Conservation (phyloP, 2,797 vertebrate genomes). For the Lacerta bilineata region DNA sequence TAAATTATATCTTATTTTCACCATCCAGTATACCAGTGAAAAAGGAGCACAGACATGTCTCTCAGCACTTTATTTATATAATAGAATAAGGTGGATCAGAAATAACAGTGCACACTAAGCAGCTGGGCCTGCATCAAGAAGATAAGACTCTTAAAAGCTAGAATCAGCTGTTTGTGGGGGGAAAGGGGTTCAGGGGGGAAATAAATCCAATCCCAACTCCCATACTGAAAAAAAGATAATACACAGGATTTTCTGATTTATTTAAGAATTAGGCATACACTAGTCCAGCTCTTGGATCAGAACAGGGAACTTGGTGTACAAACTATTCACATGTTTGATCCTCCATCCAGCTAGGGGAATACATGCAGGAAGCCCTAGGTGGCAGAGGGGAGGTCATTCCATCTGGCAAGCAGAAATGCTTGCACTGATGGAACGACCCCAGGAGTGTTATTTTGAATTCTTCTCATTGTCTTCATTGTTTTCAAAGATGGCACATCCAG, state of each 20-base stretch:
- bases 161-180: neutral
- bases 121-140: neutral
- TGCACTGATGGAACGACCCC: no score
- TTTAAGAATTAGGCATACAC: neutral
- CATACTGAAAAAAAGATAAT: neutral
- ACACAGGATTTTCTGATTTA: neutral
- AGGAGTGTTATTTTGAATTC: no score
- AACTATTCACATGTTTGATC: neutral
- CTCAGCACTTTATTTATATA: neutral
- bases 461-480: neutral
- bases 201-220: neutral
- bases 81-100: neutral
- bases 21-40: neutral
- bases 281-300: neutral
- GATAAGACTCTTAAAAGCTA: neutral
- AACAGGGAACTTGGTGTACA: neutral
- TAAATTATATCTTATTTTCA: neutral
- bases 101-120: neutral
- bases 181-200: neutral
- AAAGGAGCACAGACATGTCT: neutral
- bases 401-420: no score
- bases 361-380: neutral
- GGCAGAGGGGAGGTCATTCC: neutral
- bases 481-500: neutral
- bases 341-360: neutral